Evolutionary conservation across 2,113 vertebrate genomes (phyloP).

Genomic region (Hyperopisus bebe): DNA sequence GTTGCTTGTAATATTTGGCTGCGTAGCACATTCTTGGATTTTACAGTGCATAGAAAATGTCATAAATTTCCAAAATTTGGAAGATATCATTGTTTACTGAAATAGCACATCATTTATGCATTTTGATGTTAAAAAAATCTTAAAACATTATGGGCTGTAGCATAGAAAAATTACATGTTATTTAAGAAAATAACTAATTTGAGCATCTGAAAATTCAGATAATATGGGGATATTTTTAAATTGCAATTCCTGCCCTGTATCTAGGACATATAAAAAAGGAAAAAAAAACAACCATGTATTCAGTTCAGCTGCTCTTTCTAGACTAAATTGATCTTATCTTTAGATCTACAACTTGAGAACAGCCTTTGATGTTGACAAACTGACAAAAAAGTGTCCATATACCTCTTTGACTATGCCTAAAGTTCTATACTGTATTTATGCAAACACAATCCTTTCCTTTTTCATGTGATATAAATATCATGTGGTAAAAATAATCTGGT

Average conservation of each 20-base stretch:
- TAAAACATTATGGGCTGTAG: not conserved
- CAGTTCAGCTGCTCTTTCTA: not conserved
- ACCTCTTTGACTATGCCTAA: not conserved
- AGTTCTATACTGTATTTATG: not conserved
- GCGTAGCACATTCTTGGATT: not conserved
- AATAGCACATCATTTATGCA: not conserved
- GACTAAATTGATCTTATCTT: conserved; percentile 21
- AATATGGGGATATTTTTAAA: conserved; percentile 15
- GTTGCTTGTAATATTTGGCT: not conserved
- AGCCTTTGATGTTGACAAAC: conserved; percentile 17
- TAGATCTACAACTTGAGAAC: conserved; percentile 20
- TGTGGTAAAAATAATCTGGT: not conserved
- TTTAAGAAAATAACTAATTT: not conserved
- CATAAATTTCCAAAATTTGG: not conserved
- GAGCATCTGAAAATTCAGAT: not conserved
- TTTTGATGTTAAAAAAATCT: not conserved
- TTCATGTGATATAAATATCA: not conserved
- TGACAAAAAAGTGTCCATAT: not conserved
- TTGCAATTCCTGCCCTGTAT: conserved; percentile 18
- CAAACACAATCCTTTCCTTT: not conserved
- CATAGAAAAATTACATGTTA: not conserved
- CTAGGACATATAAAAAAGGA: conserved; percentile 10
- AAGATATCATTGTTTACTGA: not conserved
- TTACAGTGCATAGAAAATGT: not conserved
- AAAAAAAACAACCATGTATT: conserved; percentile 5